Evolutionary conservation across 1,140 invertebrate species (phyloP).

Genomic region (Zelostemma sp.): DNA sequence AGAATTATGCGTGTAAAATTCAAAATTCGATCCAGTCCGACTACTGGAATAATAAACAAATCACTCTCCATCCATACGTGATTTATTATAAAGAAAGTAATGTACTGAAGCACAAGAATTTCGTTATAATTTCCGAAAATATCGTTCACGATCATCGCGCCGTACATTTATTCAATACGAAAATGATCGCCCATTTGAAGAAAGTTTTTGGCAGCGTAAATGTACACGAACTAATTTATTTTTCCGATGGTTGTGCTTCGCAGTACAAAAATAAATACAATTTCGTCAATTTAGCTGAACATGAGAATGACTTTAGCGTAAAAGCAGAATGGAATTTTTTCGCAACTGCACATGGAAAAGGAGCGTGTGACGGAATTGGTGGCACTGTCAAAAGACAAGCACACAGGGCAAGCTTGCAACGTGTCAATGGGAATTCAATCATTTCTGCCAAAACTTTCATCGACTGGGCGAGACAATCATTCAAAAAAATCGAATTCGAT

Average conservation of each 20-base stretch:
- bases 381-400: no score
- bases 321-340: conserved; percentile 47
- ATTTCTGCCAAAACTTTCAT: conserved; percentile 8
- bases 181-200: conserved; percentile 15
- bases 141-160: conserved; percentile 8
- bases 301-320: conserved; percentile 3
- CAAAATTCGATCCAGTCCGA: neutral
- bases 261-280: no score
- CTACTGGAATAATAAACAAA: neutral
- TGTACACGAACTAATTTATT: conserved; percentile 15
- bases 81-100: neutral
- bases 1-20: neutral
- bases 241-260: no score
- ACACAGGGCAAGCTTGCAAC: no score
- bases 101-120: no score
- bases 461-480: conserved; percentile 5
- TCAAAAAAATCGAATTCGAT: conserved; percentile 9
- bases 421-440: conserved; percentile 24
- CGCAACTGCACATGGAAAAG: no score
- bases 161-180: conserved; percentile 13
- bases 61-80: neutral
- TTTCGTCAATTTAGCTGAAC: conserved; percentile 9
- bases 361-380: conserved; percentile 34
- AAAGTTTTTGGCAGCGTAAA: conserved; percentile 1
- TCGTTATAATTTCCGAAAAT: no score